Conservation (phyloP, 1,140 invertebrate species). For the Aphaenogaster floridana region DNA sequence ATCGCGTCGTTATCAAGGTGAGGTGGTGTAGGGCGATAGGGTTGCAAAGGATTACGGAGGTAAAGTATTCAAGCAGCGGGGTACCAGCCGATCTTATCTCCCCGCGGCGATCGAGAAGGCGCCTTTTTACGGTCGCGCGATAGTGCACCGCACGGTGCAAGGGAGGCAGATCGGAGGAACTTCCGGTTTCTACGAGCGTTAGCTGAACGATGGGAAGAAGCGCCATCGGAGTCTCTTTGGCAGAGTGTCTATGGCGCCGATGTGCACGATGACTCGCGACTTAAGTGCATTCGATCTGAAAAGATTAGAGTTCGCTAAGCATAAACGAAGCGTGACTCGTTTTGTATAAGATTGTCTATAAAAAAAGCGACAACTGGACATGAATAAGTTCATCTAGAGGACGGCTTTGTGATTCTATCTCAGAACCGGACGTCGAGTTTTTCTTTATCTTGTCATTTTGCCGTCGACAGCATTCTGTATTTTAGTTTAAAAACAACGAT, state of each 20-base stretch:
- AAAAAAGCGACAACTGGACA: not conserved
- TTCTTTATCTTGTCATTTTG: not conserved
- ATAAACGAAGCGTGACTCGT: conserved; percentile 34
- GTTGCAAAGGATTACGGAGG: conserved; percentile 34
- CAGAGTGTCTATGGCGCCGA: not conserved
- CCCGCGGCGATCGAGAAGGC: not conserved
- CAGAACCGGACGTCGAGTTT: not conserved
- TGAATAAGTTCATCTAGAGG: not conserved
- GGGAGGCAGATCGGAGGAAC: not conserved
- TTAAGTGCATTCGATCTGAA: conserved; percentile 4
- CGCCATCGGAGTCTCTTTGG: not conserved
- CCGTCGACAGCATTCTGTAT: not conserved
- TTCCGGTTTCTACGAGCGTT: conserved; percentile 30
- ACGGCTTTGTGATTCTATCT: not conserved
- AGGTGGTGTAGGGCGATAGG: conserved; percentile 30
- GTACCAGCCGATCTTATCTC: conserved; percentile 37
- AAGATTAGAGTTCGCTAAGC: conserved; percentile 8
- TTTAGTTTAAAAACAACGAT: not conserved
- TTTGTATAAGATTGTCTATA: conserved; percentile 12
- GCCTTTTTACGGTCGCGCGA: conserved; percentile 33
- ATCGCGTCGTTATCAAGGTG: conserved; percentile 32
- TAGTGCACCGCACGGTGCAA: not conserved
- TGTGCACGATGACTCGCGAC: conserved; percentile 36
- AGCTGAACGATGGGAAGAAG: not conserved
- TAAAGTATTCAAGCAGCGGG: conserved; percentile 47